A percentile compares a stretch with the other conserved stretches of the same genome.
Conservation (phyloP, 1,140 invertebrate genomes). For the Eciton burchellii region DNA sequence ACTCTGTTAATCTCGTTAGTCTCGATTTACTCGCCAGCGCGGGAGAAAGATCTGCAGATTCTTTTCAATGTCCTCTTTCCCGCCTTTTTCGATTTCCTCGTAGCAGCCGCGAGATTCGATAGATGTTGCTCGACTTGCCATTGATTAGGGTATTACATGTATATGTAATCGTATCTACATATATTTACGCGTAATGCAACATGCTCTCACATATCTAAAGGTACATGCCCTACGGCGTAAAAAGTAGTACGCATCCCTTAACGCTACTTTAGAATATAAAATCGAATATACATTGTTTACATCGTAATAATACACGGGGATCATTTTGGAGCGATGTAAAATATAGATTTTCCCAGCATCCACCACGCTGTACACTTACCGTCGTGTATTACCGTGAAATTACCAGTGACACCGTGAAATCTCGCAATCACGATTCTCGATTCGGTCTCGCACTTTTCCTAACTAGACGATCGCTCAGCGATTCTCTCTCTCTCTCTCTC, state of each 20-base stretch:
- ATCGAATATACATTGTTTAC: conserved; percentile 68
- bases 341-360: conserved; percentile 68
- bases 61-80: conserved; percentile 11
- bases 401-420: not conserved
- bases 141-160: conserved; percentile 1
- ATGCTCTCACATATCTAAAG: conserved; percentile 24
- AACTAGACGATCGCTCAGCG: conserved; percentile 36
- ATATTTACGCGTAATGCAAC: not conserved
- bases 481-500: conserved; percentile 33
- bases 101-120: conserved; percentile 16
- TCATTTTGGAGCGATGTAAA: conserved; percentile 70
- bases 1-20: not conserved
- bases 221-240: conserved; percentile 31
- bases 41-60: not conserved
- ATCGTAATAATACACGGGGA: conserved; percentile 29
- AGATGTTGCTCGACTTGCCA: not conserved
- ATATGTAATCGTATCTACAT: not conserved
- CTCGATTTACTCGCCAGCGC: not conserved
- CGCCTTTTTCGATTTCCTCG: not conserved
- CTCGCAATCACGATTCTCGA: not conserved
- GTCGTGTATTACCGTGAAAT: not conserved
- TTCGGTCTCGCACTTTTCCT: conserved; percentile 14
- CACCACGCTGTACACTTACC: not conserved
- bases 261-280: conserved; percentile 80
- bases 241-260: conserved; percentile 68